phyloP scores from a whole-genome alignment of 2,888 invertebrate genomes.

The Pandemis corylana region DNA sequence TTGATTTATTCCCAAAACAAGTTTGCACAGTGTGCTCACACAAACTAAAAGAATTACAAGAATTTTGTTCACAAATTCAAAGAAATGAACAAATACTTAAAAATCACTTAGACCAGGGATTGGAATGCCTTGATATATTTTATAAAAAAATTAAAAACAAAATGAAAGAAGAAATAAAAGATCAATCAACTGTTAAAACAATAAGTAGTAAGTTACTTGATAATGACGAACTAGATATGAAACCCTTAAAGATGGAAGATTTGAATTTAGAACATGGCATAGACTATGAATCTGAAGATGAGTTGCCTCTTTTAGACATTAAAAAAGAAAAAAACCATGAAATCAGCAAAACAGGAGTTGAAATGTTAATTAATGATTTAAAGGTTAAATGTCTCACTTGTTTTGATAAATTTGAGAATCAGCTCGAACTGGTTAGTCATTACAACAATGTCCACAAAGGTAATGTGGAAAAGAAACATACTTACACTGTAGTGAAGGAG shows the following conservation, averaged over 20 bases:
- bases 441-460: slow-evolving; percentile 54
- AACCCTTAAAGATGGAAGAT: slow-evolving; percentile 21
- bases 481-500: slow-evolving; percentile 44
- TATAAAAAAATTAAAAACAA: slow-evolving; percentile 46
- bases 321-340: slow-evolving; percentile 42
- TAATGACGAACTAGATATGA: slow-evolving; percentile 10
- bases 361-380: slow-evolving; percentile 3
- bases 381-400: slow-evolving; percentile 61
- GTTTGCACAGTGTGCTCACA: slow-evolving; percentile 57
- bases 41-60: slow-evolving; percentile 54
- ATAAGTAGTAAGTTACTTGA: slow-evolving; percentile 10
- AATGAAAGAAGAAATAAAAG: slow-evolving; percentile 44
- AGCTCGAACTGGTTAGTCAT: slow-evolving; percentile 57
- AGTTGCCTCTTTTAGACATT: slow-evolving; percentile 32
- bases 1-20: slow-evolving; percentile 54
- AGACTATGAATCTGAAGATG: slow-evolving; percentile 34
- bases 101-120: slow-evolving; percentile 45
- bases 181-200: slow-evolving; percentile 36
- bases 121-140: slow-evolving; percentile 44
- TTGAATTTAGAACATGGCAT: slow-evolving; percentile 10
- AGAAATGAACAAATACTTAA: slow-evolving; percentile 57
- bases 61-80: slow-evolving; percentile 53
- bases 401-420: slow-evolving; percentile 50
- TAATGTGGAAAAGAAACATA: slow-evolving; percentile 26
- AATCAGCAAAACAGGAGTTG: background rate